Base-by-base conservation (phyloP, 1,140 invertebrate species). In the Nylanderia fulva region DNA sequence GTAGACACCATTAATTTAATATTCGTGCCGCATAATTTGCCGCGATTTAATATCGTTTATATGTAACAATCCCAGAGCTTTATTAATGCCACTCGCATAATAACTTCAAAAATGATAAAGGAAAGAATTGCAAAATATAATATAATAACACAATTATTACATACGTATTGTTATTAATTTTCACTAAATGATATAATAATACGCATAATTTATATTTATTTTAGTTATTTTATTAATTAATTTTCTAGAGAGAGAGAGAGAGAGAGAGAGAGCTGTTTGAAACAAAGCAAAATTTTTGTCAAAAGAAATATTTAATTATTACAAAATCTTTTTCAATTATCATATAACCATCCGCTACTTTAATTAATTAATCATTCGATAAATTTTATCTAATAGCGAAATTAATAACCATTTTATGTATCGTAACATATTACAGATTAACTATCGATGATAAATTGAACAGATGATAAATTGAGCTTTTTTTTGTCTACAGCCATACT, bases 1-100 rank as follows among this genome's bases (percentile, higher is more conserved):
- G 48, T 71, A 80, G 66, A 72, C 77, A 29, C 27, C 48, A 72
- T 82, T 82, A 82, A 82, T 82, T 82, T 82, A 82, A 82, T 82
- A 82, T 82, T 82, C 77, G 66, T 58, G 52, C 52, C 11, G 77
- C 66, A 82, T 82, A 82, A 82, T 72, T 82, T 72, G 33, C 66
- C 36, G 13, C 66, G 66, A 82, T 82, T 82, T 82, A 82, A 82
- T 80, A 80, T 72, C 36, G 54, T 58, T 82, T 72, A 72, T 82
- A 56, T 72, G n/a, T 56, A 11, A n/a, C 66, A 69, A 80, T 58
- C 6, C 18, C 11, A 24, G 11, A 45, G 39, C 52, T 56, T 56
- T 58, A 39, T 56, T 72, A 42, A 58, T 58, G n/a, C 72, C n/a
- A 33, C 9, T 33, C 24, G 36, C n/a, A 60, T 45, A 58, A 71